Evolutionary conservation across 2,797 vertebrate species (phyloP).

Genomic region (Parauchenoglanis ngamensis): DNA sequence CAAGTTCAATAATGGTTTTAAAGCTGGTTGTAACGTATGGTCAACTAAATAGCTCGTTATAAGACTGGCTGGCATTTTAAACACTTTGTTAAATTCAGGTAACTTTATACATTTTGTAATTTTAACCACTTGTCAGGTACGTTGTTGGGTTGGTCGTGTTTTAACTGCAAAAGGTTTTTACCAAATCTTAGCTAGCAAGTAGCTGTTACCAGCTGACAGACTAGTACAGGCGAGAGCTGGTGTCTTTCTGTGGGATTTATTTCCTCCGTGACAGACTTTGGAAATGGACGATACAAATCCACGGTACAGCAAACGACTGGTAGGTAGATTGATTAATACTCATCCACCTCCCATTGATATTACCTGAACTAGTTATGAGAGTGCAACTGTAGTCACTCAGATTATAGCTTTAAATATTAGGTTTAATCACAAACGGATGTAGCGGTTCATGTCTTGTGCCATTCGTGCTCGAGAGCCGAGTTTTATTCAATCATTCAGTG

Average conservation of each 20-base stretch:
- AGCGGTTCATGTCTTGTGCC: too few relatives aligned
- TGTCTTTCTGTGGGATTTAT: constrained; percentile 19
- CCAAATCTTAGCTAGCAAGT: background rate
- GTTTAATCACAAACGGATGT: background rate
- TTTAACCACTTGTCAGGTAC: background rate
- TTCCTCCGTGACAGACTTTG: background rate
- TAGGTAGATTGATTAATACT: constrained; percentile 69
- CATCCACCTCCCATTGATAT: background rate
- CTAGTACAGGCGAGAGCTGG: background rate
- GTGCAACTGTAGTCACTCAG: background rate
- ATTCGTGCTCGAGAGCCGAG: background rate
- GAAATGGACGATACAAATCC: constrained; percentile 82
- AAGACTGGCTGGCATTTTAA: too few relatives aligned
- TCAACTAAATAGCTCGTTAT: background rate
- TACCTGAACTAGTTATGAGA: background rate
- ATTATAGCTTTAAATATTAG: background rate
- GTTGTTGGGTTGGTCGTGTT: background rate
- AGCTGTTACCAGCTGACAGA: background rate
- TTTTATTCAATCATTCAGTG: too few relatives aligned
- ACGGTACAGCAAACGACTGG: constrained; percentile 91
- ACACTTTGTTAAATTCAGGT: background rate
- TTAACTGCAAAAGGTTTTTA: background rate
- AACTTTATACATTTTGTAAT: background rate
- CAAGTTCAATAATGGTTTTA: too few relatives aligned
- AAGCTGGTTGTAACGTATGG: background rate